These are phyloP conservation scores for Prietella phreatophila DNA, from an alignment of 2,113 vertebrate species.

Conservation along the genomic window DNA sequence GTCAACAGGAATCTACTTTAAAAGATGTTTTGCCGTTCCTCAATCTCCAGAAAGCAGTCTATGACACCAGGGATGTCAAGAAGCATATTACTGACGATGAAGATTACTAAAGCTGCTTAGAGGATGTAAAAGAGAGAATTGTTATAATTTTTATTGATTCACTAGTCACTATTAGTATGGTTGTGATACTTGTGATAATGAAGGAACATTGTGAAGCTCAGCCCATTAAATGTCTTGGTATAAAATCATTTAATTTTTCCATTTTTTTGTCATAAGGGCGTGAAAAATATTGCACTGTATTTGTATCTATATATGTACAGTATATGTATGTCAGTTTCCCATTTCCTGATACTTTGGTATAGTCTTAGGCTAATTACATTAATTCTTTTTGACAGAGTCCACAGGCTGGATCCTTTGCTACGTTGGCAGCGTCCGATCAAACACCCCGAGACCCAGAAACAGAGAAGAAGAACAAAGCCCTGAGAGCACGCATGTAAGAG, in stretches of 20 bases:
- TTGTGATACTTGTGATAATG: background rate
- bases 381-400: conserved; percentile 10
- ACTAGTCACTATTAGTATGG: background rate
- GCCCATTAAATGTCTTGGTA: background rate
- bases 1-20: background rate
- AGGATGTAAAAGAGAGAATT: background rate
- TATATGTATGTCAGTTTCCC: background rate
- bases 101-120: background rate
- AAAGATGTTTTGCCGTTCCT: background rate
- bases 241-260: background rate
- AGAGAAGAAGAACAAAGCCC: conserved; percentile 90
- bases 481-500: conserved; percentile 93
- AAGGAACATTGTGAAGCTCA: background rate
- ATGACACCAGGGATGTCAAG: background rate
- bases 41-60: background rate
- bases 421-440: conserved; percentile 65
- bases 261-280: no score
- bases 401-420: conserved; percentile 46
- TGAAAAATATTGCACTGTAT: background rate
- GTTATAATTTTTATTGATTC: background rate
- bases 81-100: background rate
- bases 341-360: background rate
- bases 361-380: background rate
- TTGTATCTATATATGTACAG: no score
- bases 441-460: conserved; percentile 86